Base-by-base conservation (phyloP, 2,113 vertebrate genomes). In the Hymenochirus boettgeri region DNA sequence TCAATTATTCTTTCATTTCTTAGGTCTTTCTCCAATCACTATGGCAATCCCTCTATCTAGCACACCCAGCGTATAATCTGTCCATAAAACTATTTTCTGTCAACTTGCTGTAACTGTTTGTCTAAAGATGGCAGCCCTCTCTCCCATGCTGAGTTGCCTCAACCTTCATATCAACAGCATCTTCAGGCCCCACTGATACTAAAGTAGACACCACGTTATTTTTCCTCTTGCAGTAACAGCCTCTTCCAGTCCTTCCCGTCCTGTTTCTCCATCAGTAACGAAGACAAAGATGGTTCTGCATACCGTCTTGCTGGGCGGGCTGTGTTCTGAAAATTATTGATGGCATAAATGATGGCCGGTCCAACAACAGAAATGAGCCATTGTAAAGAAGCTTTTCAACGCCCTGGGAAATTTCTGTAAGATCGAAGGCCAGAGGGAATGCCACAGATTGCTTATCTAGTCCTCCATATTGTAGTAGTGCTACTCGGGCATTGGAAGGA, bases 291-390 rank as follows among this genome's bases (percentile, higher is more conserved):
- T 66, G 97, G 72, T 82, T 97, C 95, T 0, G 92, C 90, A 0
- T 81, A 92, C 39, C 88, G 86, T 8, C 89, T 77, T 0, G 85
- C 82, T 0, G 77, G 81, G 0, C 77, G 72, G 2, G 61, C 79
- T 0, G 74, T 74, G 71, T 75, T 76, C 18, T 57, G 21, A 48
- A 79, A 77, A 47, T 89, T 90, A 86, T 94, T 91, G 87, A 99
- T 80, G 67, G 91, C 92, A 0, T 92, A 77, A 42, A 92, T 90
- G 66, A 99, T 92, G 45, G 89, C 96, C 0, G 81, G 78, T 5
- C 91, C 93, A 6, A 97, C 84, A 57, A 89, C 92, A 19, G 96
- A 98, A 19, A 93, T 0, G 94, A 93, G 72, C 97, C 94, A 81
- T 97, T 79, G 82, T 97, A 98, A 19, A 5, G 82, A 55, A 91